Conservation (phyloP, 2,888 invertebrate genomes). For the Cheilosia scutellata region DNA sequence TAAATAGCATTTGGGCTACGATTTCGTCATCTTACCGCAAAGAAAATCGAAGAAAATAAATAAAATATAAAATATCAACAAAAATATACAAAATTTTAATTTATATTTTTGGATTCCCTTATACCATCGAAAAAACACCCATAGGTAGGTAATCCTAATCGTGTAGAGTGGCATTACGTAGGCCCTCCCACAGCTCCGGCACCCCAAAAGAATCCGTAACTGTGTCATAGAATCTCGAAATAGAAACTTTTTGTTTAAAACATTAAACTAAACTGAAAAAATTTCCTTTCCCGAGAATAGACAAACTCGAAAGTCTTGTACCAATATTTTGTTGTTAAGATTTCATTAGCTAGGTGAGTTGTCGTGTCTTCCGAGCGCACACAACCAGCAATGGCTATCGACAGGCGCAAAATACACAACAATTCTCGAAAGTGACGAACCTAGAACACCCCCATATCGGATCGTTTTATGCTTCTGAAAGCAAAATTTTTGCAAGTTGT, state of each 20-base stretch:
- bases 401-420: slow-evolving; percentile 11
- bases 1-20: slow-evolving; percentile 18
- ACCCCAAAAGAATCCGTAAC: slow-evolving; percentile 77
- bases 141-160: slow-evolving; percentile 20
- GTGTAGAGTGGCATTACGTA: not conserved
- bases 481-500: slow-evolving; percentile 62
- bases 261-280: slow-evolving; percentile 38
- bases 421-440: slow-evolving; percentile 8
- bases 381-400: slow-evolving; percentile 19
- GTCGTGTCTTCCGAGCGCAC: not conserved
- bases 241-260: slow-evolving; percentile 69
- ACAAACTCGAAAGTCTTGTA: slow-evolving; percentile 10
- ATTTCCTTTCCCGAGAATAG: slow-evolving; percentile 36
- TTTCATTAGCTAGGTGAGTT: slow-evolving; percentile 30
- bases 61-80: not conserved
- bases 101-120: slow-evolving; percentile 42
- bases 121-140: slow-evolving; percentile 23
- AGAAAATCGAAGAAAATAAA: not conserved
- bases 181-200: slow-evolving; percentile 60
- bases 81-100: slow-evolving; percentile 69
- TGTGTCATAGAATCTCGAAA: slow-evolving; percentile 82
- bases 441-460: slow-evolving; percentile 61
- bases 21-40: slow-evolving; percentile 46
- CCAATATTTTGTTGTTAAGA: slow-evolving; percentile 3
- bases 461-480: slow-evolving; percentile 39